phyloP scores from a whole-genome alignment of 30 jellyfish, hydroid and myxozoan genomes.

The Catostylus mosaicus region DNA sequence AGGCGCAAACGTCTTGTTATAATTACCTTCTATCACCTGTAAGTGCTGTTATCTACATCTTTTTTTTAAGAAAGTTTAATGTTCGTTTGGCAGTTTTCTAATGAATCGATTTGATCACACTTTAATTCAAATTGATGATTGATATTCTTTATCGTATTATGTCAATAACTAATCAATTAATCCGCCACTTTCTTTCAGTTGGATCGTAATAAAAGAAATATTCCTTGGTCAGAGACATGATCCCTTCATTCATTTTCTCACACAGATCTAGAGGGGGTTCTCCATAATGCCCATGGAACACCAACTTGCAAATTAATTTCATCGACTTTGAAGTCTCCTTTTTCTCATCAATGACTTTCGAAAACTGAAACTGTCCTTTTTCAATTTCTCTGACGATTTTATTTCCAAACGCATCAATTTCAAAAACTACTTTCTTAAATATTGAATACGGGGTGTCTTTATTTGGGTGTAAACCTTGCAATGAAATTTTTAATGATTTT shows the following conservation, averaged over 20 bases:
- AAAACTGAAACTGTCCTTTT: slow-evolving; percentile 64
- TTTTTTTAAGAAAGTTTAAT: too few relatives aligned
- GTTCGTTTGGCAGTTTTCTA: too few relatives aligned
- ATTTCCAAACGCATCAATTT: not conserved
- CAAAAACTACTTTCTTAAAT: slow-evolving; percentile 31
- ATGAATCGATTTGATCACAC: not conserved
- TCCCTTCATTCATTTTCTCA: not conserved
- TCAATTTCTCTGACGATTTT: slow-evolving; percentile 5
- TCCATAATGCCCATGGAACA: slow-evolving; percentile 80
- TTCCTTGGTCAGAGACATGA: slow-evolving; percentile 13
- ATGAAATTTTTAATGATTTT: slow-evolving; percentile 1
- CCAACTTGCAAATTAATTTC: slow-evolving; percentile 39
- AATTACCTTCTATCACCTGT: too few relatives aligned
- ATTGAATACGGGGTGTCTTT: slow-evolving; percentile 74
- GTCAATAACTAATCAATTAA: not conserved
- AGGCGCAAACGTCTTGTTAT: too few relatives aligned
- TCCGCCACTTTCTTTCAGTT: slow-evolving; percentile 67
- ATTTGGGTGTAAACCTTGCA: slow-evolving; percentile 50
- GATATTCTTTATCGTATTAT: not conserved
- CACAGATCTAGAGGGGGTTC: slow-evolving; percentile 53
- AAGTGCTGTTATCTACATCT: too few relatives aligned
- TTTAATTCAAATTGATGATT: not conserved
- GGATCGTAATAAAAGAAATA: slow-evolving; percentile 60
- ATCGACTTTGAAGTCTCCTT: not conserved
- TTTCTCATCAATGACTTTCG: not conserved